Conservation (phyloP, 2,113 vertebrate species). For the Petaurus breviceps region DNA sequence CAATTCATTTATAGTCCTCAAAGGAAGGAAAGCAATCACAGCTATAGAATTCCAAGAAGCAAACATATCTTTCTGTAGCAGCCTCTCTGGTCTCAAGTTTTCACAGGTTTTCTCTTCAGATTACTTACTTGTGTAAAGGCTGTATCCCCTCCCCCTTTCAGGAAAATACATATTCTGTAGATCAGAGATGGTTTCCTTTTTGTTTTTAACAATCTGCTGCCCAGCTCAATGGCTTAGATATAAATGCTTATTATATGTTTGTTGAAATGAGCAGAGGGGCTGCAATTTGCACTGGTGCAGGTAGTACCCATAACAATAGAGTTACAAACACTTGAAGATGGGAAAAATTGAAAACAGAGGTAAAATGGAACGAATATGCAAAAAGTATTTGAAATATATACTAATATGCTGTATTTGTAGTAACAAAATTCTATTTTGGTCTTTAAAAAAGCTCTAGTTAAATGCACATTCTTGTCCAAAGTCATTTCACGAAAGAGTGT, state of each 20-base stretch:
- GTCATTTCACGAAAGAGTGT: conserved; percentile 2
- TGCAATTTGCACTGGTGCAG: background rate
- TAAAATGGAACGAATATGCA: background rate
- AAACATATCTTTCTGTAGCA: no score
- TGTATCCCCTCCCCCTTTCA: background rate
- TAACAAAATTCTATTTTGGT: background rate
- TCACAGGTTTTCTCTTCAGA: background rate
- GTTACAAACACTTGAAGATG: background rate
- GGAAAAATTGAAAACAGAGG: background rate
- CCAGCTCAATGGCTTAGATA: background rate
- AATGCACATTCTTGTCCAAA: background rate
- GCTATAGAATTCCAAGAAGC: no score
- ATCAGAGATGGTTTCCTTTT: background rate
- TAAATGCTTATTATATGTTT: background rate
- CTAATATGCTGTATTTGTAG: background rate
- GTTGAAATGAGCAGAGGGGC: background rate
- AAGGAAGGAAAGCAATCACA: no score
- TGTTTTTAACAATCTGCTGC: background rate
- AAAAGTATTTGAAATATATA: background rate
- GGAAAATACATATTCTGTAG: background rate
- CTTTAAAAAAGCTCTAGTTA: conserved; percentile 9
- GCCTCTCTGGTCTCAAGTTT: no score
- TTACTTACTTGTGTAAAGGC: background rate
- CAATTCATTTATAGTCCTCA: no score
- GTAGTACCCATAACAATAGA: background rate